phyloP scores from a whole-genome alignment of 2,888 invertebrate species.

The Terebella lapidaria region DNA sequence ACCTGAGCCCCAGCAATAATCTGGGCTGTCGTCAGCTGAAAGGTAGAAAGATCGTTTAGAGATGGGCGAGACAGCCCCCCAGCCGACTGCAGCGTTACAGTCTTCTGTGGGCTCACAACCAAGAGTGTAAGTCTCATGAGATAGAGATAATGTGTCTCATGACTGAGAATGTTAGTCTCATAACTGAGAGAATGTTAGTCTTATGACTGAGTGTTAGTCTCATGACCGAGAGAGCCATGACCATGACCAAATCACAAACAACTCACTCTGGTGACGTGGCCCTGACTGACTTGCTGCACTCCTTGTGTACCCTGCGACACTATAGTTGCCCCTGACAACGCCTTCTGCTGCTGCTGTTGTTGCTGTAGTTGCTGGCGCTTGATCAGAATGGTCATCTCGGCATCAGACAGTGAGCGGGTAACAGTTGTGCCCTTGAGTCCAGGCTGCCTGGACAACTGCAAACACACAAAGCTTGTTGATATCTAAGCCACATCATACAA shows the following conservation, averaged over 20 bases:
- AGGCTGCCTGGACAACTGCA: neutral
- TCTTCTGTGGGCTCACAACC: no score
- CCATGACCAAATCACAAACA: no score
- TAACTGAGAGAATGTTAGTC: no score
- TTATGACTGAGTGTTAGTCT: no score
- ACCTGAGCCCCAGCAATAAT: slow-evolving; percentile 1
- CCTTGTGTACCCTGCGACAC: neutral
- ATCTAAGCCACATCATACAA: no score
- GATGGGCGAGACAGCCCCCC: neutral
- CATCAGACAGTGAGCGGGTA: neutral
- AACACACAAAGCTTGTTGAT: no score
- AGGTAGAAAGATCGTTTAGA: no score
- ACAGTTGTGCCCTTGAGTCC: neutral
- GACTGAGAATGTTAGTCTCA: no score
- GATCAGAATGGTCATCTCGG: neutral
- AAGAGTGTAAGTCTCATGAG: no score
- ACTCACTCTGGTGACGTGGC: neutral
- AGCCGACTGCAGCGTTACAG: no score
- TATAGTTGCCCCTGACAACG: neutral
- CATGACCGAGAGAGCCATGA: no score
- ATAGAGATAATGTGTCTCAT: no score
- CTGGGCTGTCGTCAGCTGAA: slow-evolving; percentile 2
- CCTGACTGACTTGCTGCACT: neutral
- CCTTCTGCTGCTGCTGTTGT: neutral
- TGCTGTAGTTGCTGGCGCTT: neutral